Evolutionary conservation across 2,113 vertebrate genomes (phyloP).

Genomic region (Bos javanicus): DNA sequence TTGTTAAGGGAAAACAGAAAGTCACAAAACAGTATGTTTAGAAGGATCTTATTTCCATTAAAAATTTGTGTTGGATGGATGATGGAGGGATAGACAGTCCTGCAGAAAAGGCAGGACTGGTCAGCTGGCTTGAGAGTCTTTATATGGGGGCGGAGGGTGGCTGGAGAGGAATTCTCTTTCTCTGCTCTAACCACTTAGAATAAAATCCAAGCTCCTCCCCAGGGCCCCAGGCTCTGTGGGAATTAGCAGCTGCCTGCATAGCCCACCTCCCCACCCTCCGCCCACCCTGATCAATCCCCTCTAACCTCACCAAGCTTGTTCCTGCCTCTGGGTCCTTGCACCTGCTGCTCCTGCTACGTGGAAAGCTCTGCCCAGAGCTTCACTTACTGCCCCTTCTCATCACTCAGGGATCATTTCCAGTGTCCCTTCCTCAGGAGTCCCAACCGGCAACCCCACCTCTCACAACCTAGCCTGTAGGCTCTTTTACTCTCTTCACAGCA

Average conservation of each 20-base stretch:
- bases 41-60: neutral
- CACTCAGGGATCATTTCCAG: neutral
- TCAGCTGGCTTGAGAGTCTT: neutral
- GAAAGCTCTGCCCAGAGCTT: too few species aligned
- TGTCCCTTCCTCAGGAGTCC: neutral
- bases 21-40: neutral
- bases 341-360: accelerated
- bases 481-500: neutral
- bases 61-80: neutral
- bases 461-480: neutral
- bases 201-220: neutral
- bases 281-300: accelerated
- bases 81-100: neutral
- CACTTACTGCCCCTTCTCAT: neutral
- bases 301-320: neutral
- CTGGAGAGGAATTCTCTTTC: neutral
- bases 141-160: accelerated
- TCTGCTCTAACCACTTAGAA: neutral
- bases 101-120: neutral
- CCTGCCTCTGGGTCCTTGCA: neutral
- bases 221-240: neutral
- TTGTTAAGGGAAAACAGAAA: neutral
- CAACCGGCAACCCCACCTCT: neutral
- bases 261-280: neutral
- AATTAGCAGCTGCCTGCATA: too few species aligned